Evolutionary conservation across 2,888 invertebrate species (phyloP).

Genomic region (Drosophila robusta): DNA sequence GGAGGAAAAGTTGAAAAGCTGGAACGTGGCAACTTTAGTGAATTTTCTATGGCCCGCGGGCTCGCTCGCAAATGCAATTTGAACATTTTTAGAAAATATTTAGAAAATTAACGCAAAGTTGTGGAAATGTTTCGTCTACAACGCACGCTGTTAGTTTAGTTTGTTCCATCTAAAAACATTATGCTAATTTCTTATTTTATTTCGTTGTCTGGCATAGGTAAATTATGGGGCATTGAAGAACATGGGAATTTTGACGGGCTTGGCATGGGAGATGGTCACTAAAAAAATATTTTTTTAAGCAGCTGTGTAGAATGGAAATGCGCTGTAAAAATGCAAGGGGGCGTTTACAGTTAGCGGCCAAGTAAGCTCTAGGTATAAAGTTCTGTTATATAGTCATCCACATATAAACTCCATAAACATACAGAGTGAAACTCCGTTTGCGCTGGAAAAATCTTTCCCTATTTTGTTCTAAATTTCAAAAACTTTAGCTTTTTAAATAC

Average conservation of each 20-base stretch:
- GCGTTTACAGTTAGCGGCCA: not conserved
- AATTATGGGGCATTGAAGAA: constrained; percentile 31
- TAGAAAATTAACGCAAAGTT: constrained; percentile 81
- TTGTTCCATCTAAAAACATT: constrained; percentile 63
- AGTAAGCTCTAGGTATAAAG: not conserved
- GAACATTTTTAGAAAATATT: constrained; percentile 74
- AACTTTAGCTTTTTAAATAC: too few species aligned
- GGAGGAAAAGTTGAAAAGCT: constrained; percentile 48
- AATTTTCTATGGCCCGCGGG: constrained; percentile 55
- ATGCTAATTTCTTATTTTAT: constrained; percentile 54
- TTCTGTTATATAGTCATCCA: too few species aligned
- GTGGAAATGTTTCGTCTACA: constrained; percentile 70
- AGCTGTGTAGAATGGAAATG: not conserved
- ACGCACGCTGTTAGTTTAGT: constrained; percentile 44
- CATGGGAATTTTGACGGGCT: constrained; percentile 7
- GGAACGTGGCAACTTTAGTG: constrained; percentile 52
- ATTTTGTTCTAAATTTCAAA: too few species aligned
- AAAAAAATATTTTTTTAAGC: not conserved
- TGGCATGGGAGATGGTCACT: constrained; percentile 2
- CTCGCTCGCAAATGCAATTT: constrained; percentile 65
- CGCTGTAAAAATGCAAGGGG: not conserved
- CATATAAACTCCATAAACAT: too few species aligned
- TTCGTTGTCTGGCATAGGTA: constrained; percentile 21
- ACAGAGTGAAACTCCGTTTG: too few species aligned
- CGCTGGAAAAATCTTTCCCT: too few species aligned